These are phyloP conservation scores for Bombus balteatus DNA, from an alignment of 1,140 invertebrate genomes.

Conservation along the genomic window DNA sequence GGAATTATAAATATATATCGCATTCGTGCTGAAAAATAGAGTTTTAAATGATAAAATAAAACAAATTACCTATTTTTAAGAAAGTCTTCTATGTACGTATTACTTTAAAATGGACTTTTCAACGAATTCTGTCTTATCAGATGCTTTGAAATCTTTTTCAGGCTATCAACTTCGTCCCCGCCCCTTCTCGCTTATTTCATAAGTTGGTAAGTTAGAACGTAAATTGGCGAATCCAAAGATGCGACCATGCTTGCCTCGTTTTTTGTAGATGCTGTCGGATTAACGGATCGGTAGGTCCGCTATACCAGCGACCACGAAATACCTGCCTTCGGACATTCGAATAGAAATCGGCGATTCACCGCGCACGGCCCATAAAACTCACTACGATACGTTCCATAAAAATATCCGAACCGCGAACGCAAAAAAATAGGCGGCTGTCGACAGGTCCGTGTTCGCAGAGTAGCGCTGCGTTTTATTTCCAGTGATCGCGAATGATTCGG, in stretches of 20 bases:
- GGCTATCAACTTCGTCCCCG: neutral
- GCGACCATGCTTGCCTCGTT: slow-evolving; percentile 21
- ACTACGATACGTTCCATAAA: slow-evolving; percentile 52
- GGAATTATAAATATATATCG: neutral
- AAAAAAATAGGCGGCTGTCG: slow-evolving; percentile 9
- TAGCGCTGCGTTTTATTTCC: slow-evolving; percentile 50
- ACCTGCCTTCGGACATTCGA: slow-evolving; percentile 33
- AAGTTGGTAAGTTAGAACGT: slow-evolving; percentile 15
- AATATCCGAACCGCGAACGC: slow-evolving; percentile 42
- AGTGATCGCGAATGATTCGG: slow-evolving; percentile 53
- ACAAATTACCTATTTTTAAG: neutral
- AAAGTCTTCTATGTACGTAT: neutral
- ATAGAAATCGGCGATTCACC: slow-evolving; percentile 57
- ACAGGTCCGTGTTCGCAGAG: neutral
- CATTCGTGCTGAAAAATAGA: neutral
- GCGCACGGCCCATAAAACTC: slow-evolving; percentile 56
- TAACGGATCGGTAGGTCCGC: slow-evolving; percentile 54
- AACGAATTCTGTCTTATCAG: neutral
- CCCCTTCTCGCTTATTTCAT: neutral
- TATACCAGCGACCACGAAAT: neutral
- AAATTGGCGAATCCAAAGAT: slow-evolving; percentile 45
- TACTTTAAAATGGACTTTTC: neutral
- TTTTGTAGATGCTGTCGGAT: slow-evolving; percentile 54
- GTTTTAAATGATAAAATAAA: neutral
- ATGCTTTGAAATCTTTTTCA: neutral